These are phyloP conservation scores for Elymnias hypermnestra DNA, from an alignment of 1,140 invertebrate species.

Conservation along the genomic window DNA sequence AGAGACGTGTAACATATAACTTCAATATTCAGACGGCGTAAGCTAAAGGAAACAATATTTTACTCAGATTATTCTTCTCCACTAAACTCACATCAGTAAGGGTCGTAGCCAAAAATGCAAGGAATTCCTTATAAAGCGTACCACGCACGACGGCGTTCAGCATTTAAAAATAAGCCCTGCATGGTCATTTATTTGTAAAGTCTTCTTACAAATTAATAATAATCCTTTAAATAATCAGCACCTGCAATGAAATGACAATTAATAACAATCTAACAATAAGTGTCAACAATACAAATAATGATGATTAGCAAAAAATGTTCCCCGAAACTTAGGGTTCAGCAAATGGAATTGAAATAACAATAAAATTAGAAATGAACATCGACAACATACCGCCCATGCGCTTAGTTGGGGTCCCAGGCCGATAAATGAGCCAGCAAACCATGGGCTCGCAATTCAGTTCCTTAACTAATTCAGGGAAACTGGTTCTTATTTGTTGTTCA, in stretches of 20 bases:
- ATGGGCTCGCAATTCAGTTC: constrained; percentile 19
- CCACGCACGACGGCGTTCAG: too few species aligned
- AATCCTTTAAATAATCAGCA: not conserved
- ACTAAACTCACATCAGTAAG: too few species aligned
- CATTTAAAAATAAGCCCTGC: too few species aligned
- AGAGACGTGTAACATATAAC: too few species aligned
- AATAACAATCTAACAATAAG: constrained; percentile 44
- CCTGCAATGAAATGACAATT: not conserved
- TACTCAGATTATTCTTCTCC: too few species aligned
- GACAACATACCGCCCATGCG: constrained; percentile 58
- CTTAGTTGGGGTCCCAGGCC: constrained; percentile 36
- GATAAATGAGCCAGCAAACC: constrained; percentile 56
- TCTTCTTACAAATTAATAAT: too few species aligned
- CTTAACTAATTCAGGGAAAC: not conserved
- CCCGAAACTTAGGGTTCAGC: constrained; percentile 31
- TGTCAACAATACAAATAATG: constrained; percentile 44
- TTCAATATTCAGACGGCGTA: too few species aligned
- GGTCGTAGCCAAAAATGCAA: too few species aligned
- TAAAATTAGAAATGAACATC: constrained; percentile 59
- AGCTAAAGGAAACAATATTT: too few species aligned
- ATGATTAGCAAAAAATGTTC: constrained; percentile 53
- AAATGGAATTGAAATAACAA: constrained; percentile 65
- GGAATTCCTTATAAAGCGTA: too few species aligned
- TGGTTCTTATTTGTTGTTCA: not conserved
- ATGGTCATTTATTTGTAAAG: too few species aligned